phyloP scores from a whole-genome alignment of 2,888 invertebrate genomes.

The Drosophila phalerata region DNA sequence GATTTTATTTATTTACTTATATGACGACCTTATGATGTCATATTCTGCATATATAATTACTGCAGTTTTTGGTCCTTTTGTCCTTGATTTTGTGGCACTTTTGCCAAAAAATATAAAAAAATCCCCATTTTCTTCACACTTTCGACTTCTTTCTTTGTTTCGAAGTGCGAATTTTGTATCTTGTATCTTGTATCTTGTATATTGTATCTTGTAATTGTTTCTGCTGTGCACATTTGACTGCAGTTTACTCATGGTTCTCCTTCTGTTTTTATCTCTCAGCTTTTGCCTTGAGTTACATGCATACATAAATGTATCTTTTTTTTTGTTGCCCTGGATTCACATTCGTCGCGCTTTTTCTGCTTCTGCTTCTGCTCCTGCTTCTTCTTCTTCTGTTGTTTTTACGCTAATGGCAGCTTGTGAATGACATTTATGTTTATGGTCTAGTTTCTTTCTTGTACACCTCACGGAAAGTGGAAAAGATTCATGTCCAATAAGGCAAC shows the following conservation, averaged over 20 bases:
- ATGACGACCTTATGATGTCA: conserved; percentile 41
- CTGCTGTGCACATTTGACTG: conserved; percentile 39
- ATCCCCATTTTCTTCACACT: conserved; percentile 48
- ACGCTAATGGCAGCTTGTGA: conserved; percentile 72
- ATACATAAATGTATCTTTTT: conserved; percentile 9
- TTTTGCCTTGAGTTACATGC: conserved; percentile 16
- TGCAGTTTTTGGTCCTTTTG: conserved; percentile 53
- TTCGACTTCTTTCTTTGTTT: conserved; percentile 38
- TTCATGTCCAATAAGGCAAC: conserved; percentile 30
- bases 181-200: conserved; percentile 1
- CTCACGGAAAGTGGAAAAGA: conserved; percentile 22
- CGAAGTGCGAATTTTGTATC: conserved; percentile 13
- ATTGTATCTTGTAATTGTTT: conserved; percentile 29
- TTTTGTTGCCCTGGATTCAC: conserved; percentile 66
- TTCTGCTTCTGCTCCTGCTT: conserved; percentile 10
- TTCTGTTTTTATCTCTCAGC: conserved; percentile 7
- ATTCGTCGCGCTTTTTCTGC: conserved; percentile 37
- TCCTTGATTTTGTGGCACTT: conserved; percentile 53
- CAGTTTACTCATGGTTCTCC: conserved; percentile 32
- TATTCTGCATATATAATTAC: conserved; percentile 29
- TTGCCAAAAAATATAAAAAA: conserved; percentile 46
- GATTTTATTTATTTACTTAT: neutral
- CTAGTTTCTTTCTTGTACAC: conserved; percentile 59
- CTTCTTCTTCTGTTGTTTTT: conserved; percentile 37
- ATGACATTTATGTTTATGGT: conserved; percentile 75